These are phyloP conservation scores for Sinodicranocentrus sp. DNA, from an alignment of 2,888 invertebrate genomes.

Conservation along the genomic window DNA sequence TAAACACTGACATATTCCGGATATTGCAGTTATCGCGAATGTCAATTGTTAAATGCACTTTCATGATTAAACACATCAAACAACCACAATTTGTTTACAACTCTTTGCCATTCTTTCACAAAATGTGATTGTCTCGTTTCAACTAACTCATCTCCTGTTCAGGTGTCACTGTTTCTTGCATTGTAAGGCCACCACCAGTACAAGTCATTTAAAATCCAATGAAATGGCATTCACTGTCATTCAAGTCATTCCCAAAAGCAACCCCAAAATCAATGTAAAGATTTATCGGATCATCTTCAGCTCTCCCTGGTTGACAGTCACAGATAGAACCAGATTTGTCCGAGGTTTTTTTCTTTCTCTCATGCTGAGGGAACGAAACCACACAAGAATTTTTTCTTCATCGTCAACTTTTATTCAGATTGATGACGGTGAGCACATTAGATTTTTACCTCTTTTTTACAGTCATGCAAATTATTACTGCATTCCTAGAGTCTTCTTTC, in stretches of 20 bases:
- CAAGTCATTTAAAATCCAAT: slow-evolving; percentile 13
- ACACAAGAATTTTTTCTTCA: slow-evolving; percentile 36
- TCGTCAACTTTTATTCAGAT: background rate
- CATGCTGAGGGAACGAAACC: slow-evolving; percentile 16
- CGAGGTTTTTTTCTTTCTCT: background rate
- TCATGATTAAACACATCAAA: too few species aligned
- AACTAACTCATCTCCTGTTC: too few species aligned
- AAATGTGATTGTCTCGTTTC: too few species aligned
- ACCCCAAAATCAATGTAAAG: background rate
- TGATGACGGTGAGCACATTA: slow-evolving; percentile 24
- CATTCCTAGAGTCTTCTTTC: slow-evolving; percentile 38
- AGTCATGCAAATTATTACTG: slow-evolving; percentile 38
- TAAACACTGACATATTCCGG: too few species aligned
- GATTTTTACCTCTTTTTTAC: slow-evolving; percentile 23
- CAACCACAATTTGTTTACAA: too few species aligned
- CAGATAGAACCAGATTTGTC: slow-evolving; percentile 50
- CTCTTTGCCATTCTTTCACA: too few species aligned
- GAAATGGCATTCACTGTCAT: too few species aligned
- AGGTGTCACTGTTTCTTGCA: too few species aligned
- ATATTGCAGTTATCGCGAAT: too few species aligned
- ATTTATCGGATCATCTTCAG: slow-evolving; percentile 16
- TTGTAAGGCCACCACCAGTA: too few species aligned
- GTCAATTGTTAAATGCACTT: too few species aligned
- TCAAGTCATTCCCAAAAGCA: too few species aligned
- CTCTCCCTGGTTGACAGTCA: slow-evolving; percentile 16